Evolutionary conservation across 2,797 vertebrate genomes (phyloP).

Genomic region (Syngnathus rostellatus): DNA sequence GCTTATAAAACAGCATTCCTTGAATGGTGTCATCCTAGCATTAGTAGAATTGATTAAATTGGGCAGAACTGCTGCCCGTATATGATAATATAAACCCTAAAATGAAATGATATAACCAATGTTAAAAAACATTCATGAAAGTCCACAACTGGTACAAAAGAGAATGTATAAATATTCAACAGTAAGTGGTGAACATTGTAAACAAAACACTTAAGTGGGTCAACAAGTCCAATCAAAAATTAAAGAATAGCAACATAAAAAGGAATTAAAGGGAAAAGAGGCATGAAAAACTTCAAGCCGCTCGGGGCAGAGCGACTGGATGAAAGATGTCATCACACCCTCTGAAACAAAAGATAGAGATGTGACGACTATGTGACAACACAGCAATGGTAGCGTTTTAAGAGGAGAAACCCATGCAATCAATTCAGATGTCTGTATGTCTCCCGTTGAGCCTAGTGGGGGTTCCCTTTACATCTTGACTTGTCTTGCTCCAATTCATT

Average conservation of each 20-base stretch:
- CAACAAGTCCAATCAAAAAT: slow-evolving; percentile 22
- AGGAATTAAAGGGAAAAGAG: slow-evolving; percentile 5
- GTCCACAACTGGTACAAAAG: slow-evolving; percentile 7
- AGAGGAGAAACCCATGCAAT: slow-evolving; percentile 39
- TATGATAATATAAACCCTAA: not conserved
- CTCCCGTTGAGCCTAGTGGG: slow-evolving; percentile 42
- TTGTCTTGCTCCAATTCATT: slow-evolving; percentile 37
- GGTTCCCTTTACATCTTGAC: slow-evolving; percentile 27
- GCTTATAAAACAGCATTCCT: too few relatives aligned
- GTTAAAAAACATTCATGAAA: not conserved
- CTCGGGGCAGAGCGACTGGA: slow-evolving; percentile 13
- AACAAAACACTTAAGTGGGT: slow-evolving; percentile 13
- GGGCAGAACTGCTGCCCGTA: too few relatives aligned
- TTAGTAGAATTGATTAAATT: too few relatives aligned
- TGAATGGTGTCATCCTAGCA: too few relatives aligned
- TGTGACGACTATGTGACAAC: slow-evolving; percentile 32
- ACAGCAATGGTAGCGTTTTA: slow-evolving; percentile 37
- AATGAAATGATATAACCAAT: not conserved
- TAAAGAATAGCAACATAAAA: slow-evolving; percentile 23
- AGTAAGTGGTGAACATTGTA: slow-evolving; percentile 5
- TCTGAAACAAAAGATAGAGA: slow-evolving; percentile 22
- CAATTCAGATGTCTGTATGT: slow-evolving; percentile 44
- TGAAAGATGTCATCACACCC: slow-evolving; percentile 19
- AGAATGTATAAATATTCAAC: slow-evolving; percentile 22
- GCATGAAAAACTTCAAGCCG: slow-evolving; percentile 2